A percentile compares a stretch with the other conserved stretches of the same genome.
phyloP scores from a whole-genome alignment of 2,888 invertebrate species.

The Agrilus mali region DNA sequence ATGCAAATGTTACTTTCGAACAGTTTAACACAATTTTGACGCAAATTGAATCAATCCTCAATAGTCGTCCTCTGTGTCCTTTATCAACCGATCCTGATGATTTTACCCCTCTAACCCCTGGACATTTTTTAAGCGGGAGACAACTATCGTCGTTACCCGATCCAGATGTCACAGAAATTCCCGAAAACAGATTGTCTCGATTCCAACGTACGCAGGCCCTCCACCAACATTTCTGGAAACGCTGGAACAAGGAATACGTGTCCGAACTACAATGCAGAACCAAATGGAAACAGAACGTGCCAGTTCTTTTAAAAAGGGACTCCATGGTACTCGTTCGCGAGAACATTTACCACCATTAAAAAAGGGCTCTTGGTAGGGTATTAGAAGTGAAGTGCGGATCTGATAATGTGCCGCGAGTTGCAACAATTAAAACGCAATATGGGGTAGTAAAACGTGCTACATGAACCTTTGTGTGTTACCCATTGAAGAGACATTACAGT shows the following conservation, averaged over 20 bases:
- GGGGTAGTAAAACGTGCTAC: constrained; percentile 14
- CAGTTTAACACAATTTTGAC: constrained; percentile 15
- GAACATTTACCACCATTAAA: constrained; percentile 18
- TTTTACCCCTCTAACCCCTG: constrained; percentile 17
- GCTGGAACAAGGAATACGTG: constrained; percentile 18
- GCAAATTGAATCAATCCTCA: constrained; percentile 19
- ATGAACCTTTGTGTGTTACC: constrained; percentile 16
- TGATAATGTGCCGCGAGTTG: constrained; percentile 19
- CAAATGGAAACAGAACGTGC: constrained; percentile 11
- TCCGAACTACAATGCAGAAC: constrained; percentile 13
- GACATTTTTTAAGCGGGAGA: constrained; percentile 22
- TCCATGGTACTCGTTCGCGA: constrained; percentile 20
- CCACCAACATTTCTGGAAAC: constrained; percentile 14
- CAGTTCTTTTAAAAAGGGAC: constrained; percentile 13
- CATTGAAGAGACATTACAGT: constrained; percentile 2
- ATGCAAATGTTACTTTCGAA: constrained; percentile 14
- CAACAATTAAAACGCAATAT: constrained; percentile 16
- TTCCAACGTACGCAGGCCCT: constrained; percentile 16
- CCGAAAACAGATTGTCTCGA: constrained; percentile 9
- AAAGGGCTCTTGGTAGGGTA: constrained; percentile 20
- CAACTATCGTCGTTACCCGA: constrained; percentile 17
- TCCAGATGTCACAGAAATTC: constrained; percentile 11
- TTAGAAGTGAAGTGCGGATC: constrained; percentile 16
- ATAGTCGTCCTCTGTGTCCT: constrained; percentile 17
- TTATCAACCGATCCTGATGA: constrained; percentile 17